Evolutionary conservation across 2,113 vertebrate genomes (phyloP).

Genomic region (Anguilla rostrata): DNA sequence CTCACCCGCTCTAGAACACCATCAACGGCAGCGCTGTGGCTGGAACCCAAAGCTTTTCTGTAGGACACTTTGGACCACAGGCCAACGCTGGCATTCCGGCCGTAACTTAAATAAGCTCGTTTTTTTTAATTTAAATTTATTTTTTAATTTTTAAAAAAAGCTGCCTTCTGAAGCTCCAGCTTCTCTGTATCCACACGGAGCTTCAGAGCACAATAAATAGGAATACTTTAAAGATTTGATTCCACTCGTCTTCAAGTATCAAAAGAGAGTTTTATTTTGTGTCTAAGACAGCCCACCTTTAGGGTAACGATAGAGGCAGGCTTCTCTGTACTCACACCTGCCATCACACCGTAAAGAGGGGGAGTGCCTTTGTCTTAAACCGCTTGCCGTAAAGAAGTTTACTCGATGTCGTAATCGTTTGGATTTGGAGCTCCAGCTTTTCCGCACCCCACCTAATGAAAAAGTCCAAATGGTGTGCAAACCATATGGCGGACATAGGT

Average conservation of each 20-base stretch:
- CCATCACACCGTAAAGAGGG: constrained; percentile 63
- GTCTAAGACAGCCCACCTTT: constrained; percentile 53
- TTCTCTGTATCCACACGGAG: constrained; percentile 88
- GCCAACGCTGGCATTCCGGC: constrained; percentile 66
- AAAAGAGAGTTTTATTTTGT: constrained; percentile 58
- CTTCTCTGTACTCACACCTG: constrained; percentile 87
- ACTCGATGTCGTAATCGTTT: too few relatives aligned
- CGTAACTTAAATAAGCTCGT: constrained; percentile 59
- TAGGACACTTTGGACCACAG: constrained; percentile 81
- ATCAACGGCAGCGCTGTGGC: constrained; percentile 68
- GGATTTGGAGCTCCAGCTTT: too few relatives aligned
- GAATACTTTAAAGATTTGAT: constrained; percentile 75
- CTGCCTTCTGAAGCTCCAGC: constrained; percentile 80
- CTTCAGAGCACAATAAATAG: constrained; percentile 88
- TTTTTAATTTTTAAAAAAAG: constrained; percentile 55
- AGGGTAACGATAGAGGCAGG: constrained; percentile 67
- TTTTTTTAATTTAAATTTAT: background rate
- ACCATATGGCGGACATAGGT: too few relatives aligned
- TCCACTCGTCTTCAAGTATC: constrained; percentile 71
- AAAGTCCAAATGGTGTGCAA: too few relatives aligned
- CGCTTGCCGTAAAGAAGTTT: too few relatives aligned
- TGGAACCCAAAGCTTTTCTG: constrained; percentile 82
- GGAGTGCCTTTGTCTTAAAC: constrained; percentile 42
- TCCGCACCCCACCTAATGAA: too few relatives aligned
- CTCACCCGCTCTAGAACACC: constrained; percentile 49